A percentile compares a stretch with the other conserved stretches of the same genome.
These are phyloP conservation scores for Caenorhabditis afra DNA, from an alignment of 2,888 invertebrate genomes.

Conservation along the genomic window DNA sequence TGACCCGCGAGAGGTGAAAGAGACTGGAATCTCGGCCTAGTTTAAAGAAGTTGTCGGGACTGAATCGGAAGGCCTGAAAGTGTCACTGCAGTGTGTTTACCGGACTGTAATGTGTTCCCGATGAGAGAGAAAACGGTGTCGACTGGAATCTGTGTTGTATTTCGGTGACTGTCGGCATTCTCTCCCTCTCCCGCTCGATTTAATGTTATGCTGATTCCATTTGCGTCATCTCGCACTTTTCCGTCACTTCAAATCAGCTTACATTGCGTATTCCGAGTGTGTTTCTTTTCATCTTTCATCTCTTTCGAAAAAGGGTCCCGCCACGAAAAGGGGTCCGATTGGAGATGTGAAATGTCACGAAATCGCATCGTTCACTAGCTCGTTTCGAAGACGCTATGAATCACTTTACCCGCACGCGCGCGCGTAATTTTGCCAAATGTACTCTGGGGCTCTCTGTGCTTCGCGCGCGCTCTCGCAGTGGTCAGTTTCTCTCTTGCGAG, in stretches of 20 bases:
- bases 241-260: slow-evolving; percentile 52
- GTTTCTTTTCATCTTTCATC: background rate
- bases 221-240: slow-evolving; percentile 58
- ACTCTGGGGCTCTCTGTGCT: slow-evolving; percentile 11
- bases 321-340: background rate
- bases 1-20: slow-evolving; percentile 31
- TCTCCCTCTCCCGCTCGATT: background rate
- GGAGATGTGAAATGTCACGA: slow-evolving; percentile 6
- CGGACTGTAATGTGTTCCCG: too few species aligned
- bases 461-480: background rate
- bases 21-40: background rate
- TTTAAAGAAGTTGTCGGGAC: too few species aligned
- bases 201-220: slow-evolving; percentile 51
- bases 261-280: slow-evolving; percentile 4
- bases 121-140: slow-evolving; percentile 5
- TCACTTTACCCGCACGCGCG: slow-evolving; percentile 3
- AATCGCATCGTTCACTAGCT: background rate
- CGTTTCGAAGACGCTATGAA: slow-evolving; percentile 14
- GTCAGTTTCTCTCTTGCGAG: slow-evolving; percentile 9
- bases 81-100: too few species aligned
- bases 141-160: slow-evolving; percentile 9
- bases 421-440: slow-evolving; percentile 14
- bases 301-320: background rate
- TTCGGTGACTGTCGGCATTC: background rate
- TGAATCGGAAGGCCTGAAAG: too few species aligned